phyloP scores from a whole-genome alignment of 2,797 vertebrate species.

The Arnoldichthys spilopterus region DNA sequence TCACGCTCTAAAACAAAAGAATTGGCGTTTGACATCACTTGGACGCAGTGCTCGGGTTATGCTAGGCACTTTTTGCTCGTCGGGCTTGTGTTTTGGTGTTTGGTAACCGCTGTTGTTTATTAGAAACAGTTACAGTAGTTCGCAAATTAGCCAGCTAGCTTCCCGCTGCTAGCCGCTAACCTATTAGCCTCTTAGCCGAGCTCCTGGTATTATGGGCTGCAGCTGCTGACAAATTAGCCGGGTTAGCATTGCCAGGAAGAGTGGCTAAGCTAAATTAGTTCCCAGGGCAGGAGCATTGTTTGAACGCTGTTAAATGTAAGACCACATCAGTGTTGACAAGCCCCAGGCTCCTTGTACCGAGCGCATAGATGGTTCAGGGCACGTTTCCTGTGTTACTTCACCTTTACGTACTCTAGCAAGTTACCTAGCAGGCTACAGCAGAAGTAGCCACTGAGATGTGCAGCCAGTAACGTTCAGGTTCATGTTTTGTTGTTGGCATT shows the following conservation, averaged over 20 bases:
- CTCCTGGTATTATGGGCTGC: not conserved
- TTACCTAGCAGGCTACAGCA: not conserved
- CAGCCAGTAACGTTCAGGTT: not conserved
- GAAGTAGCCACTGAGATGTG: not conserved
- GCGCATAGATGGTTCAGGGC: not conserved
- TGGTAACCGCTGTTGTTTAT: not conserved
- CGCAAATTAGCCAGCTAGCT: not conserved
- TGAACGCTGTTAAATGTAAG: not conserved
- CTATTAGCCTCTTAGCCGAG: not conserved
- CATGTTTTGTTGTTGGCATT: not conserved
- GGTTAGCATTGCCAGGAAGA: not conserved
- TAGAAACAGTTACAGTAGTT: slow-evolving; percentile 24
- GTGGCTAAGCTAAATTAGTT: not conserved
- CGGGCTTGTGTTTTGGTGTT: not conserved
- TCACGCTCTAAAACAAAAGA: not conserved
- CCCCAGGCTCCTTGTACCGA: not conserved
- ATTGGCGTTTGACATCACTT: not conserved
- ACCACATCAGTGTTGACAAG: not conserved
- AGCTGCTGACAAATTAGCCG: slow-evolving; percentile 31
- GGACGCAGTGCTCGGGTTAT: not conserved
- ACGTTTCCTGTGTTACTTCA: not conserved
- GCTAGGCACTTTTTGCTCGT: not conserved
- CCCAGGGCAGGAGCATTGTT: not conserved
- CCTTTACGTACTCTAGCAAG: not conserved
- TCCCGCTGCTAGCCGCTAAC: not conserved